Conservation (phyloP, 2,888 invertebrate genomes). For the Drosophila paranaensis region DNA sequence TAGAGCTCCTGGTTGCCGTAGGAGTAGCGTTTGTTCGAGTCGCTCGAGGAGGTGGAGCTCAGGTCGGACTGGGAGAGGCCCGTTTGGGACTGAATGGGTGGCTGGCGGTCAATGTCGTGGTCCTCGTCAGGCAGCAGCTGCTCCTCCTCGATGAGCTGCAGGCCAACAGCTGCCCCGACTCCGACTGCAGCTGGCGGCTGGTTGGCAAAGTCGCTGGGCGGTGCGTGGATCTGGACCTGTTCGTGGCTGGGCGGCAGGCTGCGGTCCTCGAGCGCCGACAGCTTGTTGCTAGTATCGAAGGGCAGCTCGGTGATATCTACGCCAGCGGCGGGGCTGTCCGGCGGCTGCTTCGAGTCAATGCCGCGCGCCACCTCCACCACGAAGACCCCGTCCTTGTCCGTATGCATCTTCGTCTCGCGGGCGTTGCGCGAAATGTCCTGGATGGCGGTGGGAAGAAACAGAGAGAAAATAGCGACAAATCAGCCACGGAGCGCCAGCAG, state of each 20-base stretch:
- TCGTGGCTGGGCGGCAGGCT: slow-evolving; percentile 75
- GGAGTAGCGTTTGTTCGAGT: slow-evolving; percentile 90
- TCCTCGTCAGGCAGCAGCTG: slow-evolving; percentile 33
- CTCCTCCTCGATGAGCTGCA: slow-evolving; percentile 82
- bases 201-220: slow-evolving; percentile 68
- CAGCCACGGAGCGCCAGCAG: slow-evolving; percentile 14
- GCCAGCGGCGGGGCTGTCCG: slow-evolving; percentile 64
- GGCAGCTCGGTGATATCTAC: slow-evolving; percentile 78
- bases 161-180: slow-evolving; percentile 40
- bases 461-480: slow-evolving; percentile 17
- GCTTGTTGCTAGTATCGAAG: slow-evolving; percentile 73
- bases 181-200: slow-evolving; percentile 30
- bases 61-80: slow-evolving; percentile 93
- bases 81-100: slow-evolving; percentile 85
- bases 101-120: slow-evolving; percentile 1
- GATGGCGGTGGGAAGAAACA: slow-evolving; percentile 1
- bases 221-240: slow-evolving; percentile 85
- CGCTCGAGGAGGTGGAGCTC: slow-evolving; percentile 89
- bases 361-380: slow-evolving; percentile 89
- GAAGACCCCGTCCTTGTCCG: slow-evolving; percentile 90
- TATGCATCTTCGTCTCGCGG: slow-evolving; percentile 90
- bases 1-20: slow-evolving; percentile 93
- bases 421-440: slow-evolving; percentile 90
- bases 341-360: slow-evolving; percentile 84
- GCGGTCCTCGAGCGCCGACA: slow-evolving; percentile 68